A percentile compares a stretch with the other conserved stretches of the same genome.
These are phyloP conservation scores for Macrosoma leucophasiata DNA, from an alignment of 2,888 invertebrate genomes.

Conservation along the genomic window DNA sequence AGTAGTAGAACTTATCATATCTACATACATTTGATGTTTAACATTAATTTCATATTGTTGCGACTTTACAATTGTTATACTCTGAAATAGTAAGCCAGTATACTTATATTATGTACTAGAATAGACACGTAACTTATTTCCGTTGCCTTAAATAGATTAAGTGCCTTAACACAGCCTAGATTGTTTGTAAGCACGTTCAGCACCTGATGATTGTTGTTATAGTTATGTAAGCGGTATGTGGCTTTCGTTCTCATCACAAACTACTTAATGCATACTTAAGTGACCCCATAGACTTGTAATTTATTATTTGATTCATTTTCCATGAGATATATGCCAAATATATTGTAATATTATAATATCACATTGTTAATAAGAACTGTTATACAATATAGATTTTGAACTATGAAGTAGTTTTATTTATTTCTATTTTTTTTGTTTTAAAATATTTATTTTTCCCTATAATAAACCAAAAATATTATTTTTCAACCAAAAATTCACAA, in stretches of 20 bases:
- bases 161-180: conserved; percentile 47
- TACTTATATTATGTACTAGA: no score
- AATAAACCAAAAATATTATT: no score
- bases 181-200: conserved; percentile 32
- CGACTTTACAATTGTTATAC: no score
- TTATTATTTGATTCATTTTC: conserved; percentile 49
- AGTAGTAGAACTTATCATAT: no score
- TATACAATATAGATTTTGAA: conserved; percentile 70
- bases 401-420: conserved; percentile 26
- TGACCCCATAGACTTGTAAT: conserved; percentile 41
- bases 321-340: conserved; percentile 72
- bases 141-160: conserved; percentile 53
- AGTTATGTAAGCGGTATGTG: conserved; percentile 27
- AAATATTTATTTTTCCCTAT: no score
- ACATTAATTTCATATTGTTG: no score
- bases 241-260: conserved; percentile 47
- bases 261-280: conserved; percentile 28
- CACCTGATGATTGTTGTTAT: conserved; percentile 16
- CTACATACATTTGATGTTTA: no score
- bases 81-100: no score
- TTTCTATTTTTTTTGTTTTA: conserved; percentile 13
- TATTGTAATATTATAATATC: conserved; percentile 70
- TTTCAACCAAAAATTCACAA: no score
- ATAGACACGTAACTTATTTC: no score
- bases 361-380: conserved; percentile 71